Base-by-base conservation (phyloP, 2,797 vertebrate genomes). In the Moxostoma hubbsi region DNA sequence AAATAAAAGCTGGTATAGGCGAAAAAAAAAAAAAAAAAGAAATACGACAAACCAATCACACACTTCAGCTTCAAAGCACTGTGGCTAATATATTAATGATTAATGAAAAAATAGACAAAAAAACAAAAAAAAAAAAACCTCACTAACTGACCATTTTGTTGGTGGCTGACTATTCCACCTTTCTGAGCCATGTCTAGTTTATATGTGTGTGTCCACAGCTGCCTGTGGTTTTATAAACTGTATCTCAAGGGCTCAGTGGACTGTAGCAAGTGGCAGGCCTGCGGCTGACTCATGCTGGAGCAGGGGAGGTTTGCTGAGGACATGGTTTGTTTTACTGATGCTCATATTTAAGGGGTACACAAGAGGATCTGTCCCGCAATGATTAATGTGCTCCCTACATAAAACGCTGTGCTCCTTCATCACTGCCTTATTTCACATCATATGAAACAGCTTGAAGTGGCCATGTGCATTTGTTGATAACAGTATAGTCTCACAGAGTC, bases 341-440 rank as follows among this genome's bases (percentile, higher is more conserved):
- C 43, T 57, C 63, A 49, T 66, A 15, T 66, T 67, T 66, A 47
- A 76, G 74, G 43, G 16, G 16, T 64, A 66, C 51, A 55, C 62
- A 43, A 24, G 51, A 24, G 51, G 45, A n/a, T 67, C 74, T 24
- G 51, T 49, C 63, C 12, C n/a, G 63, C 8, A 57, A 11, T 57
- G 57, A 36, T 50, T 61, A 73, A 73, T 62, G 11, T 13, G 36
- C 36, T 8, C 36, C 36, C n/a, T 58, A 15, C 6, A 57, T 58
- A 6, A 57, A 46, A 47, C 2, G 0, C 18, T 63, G 16, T 11
- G 54, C 24, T 24, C 24, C 54, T 58, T 9, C 10, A 64, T 75
- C 73, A 54, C 49, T 54, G 36, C 11, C 15, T 64, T 18, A 24
- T 74, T 55, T 18, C 15, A 13, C 47, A 46, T 55, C 15, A 16